Evolutionary conservation across 2,797 vertebrate species (phyloP), one percentile per base, ranked within the genome.

Genomic region (Sebastes trivittatus): DNA sequence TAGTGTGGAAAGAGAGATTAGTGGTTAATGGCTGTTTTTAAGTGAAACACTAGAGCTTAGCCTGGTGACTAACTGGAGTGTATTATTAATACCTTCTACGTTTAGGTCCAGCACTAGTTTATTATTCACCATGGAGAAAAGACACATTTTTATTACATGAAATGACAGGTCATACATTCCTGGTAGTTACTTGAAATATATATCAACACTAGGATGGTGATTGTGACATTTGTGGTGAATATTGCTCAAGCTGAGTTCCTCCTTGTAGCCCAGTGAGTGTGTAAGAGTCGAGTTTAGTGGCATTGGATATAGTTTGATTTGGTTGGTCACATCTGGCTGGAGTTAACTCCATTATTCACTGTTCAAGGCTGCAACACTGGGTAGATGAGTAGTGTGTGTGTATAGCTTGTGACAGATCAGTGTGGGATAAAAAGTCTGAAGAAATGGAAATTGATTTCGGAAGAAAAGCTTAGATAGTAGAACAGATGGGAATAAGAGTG

Each of bases 241-340:
- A 20, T 88, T 85, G 62, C 78, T 60, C 55, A 75, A 69, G 1
- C 14, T 34, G 0, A 66, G 78, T 87, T 90, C 82, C 80, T 81
- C 56, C 25, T 11, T 25, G 42, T 9, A 11, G 56, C 38, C 22
- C 2, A 54, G 11, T n/a, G 2, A 32, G 29, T 27, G 46, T 46
- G 16, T 62, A 11, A 27, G 20, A 56, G 46, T 68, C 11, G 16
- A 70, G n/a, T 52, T 20, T 20, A 46, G 42, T 18, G 14, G 42
- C 42, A 46, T 46, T 18, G 3, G 16, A 46, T 16, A 16, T 46
- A 46, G 42, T 52, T 34, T 4, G 0, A 59, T 68, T 56, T 68
- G 13, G 27, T 72, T 3, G 52, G 65, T 63, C 70, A 62, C 49
- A 46, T 78, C 29, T 38, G 73, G 49, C 64, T 75, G 29, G 34